Evolutionary conservation across 2,113 vertebrate species (phyloP), one percentile per base, ranked within the genome.

Genomic region (Scartelaos histophorus): DNA sequence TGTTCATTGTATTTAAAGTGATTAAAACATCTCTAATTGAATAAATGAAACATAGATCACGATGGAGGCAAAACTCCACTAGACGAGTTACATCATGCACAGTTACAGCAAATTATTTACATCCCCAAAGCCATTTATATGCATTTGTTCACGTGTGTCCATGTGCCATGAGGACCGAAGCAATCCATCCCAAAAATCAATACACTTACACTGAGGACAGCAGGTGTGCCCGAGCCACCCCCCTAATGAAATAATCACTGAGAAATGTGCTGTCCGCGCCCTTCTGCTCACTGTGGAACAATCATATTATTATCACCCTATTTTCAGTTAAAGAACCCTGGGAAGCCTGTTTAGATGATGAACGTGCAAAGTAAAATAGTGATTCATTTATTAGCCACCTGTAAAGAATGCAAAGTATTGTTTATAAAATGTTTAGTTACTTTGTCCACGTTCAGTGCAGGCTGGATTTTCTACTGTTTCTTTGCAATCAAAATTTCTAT

Each of bases 181-280:
- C 19, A 64, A 64, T 64, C 34, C 10, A 64, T 64, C 17, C 3
- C 34, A n/a, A 4, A 62, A 38, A 64, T 43, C 34, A 43, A 43
- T 64, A 10, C 19, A 64, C 43, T 64, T 64, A 64, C 19, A 21
- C 21, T 38, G 17, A 64, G 34, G 29, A 43, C 61, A n/a, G 34
- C 61, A 43, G 61, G 16, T 64, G 61, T 17, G 12, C 34, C 12
- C 12, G 34, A 21, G 34, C 17, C 43, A 38, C n/a, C 19, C 19
- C 16, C 19, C 43, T 64, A 64, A 64, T 64, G 10, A 64, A 38
- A 43, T 64, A 64, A 64, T 61, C 58, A 17, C 15, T 61, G 25
- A 61, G 25, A 25, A 61, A 34, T 61, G 25, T 61, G 13, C 24
- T 34, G 25, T 61, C 58, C 34, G 25, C 29, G 13, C 16, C 15